Evolutionary conservation across 2,888 invertebrate species (phyloP), one percentile per base, ranked within the genome.

Genomic region (Hypena proboscidalis): DNA sequence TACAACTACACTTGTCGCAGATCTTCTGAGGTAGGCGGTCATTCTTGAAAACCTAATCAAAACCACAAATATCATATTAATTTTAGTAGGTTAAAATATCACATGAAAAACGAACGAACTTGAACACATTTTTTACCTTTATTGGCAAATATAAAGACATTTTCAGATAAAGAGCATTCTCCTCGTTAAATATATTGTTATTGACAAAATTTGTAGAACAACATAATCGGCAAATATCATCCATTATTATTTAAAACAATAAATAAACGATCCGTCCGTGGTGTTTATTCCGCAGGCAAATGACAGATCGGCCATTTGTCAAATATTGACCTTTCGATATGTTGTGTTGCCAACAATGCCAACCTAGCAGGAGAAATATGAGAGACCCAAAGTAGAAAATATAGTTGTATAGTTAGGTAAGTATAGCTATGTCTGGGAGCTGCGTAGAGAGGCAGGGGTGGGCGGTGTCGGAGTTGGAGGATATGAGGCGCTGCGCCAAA

Each of bases 121-220:
- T 32, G 25, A 11, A 8, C 22, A 37, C 21, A 20, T 56, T 38
- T 22, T 26, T 47, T 93, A 95, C 95, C 94, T 94, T 94, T 77
- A 95, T 93, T 79, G 95, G 95, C 77, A 95, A 92, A 80, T 94
- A 95, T 62, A 94, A 88, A 49, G 93, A 92, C 85, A 95, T 94
- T 91, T 95, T 95, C 58, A 93, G 79, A 74, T 92, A 94, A 64
- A 94, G 90, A 56, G 94, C 94, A 70, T 93, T 94, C 70, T 93
- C 92, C 61, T 93, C 94, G 61, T 93, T 94, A 74, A 95, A 95
- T 79, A 95, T 94, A 67, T 93, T 89, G 73, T 94, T 92, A 72
- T 93, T 93, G 32, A 94, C 94, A 55, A 80, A 92, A 77, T 78
- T 92, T 26, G 81, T 70, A 17, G 90, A 87, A 68, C 85, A 89